phyloP scores from a whole-genome alignment of 2,797 vertebrate species.

The Orestias chungarensis region DNA sequence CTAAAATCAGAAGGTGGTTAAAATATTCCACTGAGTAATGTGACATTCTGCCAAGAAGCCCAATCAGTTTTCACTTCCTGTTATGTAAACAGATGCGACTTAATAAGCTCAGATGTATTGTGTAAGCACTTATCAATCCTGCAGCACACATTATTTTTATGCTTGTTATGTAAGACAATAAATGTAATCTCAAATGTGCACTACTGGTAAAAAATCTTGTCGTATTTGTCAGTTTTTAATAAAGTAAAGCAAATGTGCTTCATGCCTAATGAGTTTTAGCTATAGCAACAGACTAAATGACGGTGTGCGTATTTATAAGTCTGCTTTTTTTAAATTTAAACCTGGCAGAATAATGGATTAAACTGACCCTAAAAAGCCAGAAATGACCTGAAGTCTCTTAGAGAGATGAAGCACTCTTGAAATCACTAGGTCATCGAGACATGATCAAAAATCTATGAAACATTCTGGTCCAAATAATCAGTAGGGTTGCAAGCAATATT shows the following conservation, averaged over 20 bases:
- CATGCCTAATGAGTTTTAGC: too few species aligned
- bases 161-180: not conserved
- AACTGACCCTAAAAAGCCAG: too few species aligned
- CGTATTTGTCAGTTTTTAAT: not conserved
- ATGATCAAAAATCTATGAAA: too few species aligned
- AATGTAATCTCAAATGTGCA: not conserved
- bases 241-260: not conserved
- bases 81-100: not conserved
- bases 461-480: too few species aligned
- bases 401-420: too few species aligned
- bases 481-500: too few species aligned
- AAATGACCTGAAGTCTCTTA: too few species aligned
- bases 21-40: not conserved
- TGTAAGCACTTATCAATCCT: not conserved
- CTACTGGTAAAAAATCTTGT: not conserved
- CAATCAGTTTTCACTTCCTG: not conserved
- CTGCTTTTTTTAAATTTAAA: too few species aligned
- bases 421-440: too few species aligned
- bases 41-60: not conserved
- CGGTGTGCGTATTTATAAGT: too few species aligned
- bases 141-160: not conserved
- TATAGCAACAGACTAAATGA: too few species aligned
- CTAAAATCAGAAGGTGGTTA: not conserved
- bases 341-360: too few species aligned
- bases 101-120: not conserved